A percentile compares a stretch with the other conserved stretches of the same genome.
These are phyloP conservation scores for Leptoteleia sp. DNA, from an alignment of 1,140 invertebrate genomes.

Conservation along the genomic window DNA sequence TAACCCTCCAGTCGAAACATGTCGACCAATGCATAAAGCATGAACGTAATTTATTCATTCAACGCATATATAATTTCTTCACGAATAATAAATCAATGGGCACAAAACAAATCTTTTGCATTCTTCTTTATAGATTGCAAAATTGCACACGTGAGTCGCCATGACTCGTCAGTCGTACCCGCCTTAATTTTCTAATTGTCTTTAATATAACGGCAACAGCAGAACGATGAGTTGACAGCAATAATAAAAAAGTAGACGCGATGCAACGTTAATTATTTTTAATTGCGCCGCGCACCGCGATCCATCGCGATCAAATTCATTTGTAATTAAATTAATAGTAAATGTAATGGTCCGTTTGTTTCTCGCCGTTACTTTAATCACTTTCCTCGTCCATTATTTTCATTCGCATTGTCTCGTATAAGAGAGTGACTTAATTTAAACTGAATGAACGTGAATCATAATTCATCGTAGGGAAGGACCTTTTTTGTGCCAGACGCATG, in stretches of 20 bases:
- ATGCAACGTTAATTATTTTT: conserved; percentile 17
- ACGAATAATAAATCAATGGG: no score
- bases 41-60: no score
- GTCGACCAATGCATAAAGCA: no score
- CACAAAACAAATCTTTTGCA: no score
- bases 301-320: not conserved
- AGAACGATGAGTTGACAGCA: conserved; percentile 19
- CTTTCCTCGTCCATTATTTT: conserved; percentile 5
- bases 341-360: no score
- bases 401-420: conserved; percentile 43
- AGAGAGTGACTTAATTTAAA: conserved; percentile 51
- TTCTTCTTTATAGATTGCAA: conserved; percentile 10
- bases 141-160: conserved; percentile 25
- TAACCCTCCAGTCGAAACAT: no score
- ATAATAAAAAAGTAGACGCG: conserved; percentile 9
- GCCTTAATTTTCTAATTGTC: conserved; percentile 52
- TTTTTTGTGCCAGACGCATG: conserved; percentile 54
- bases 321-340: conserved; percentile 7
- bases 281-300: not conserved
- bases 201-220: conserved; percentile 36
- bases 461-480: conserved; percentile 38
- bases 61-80: no score
- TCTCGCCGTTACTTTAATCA: no score
- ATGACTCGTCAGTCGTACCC: conserved; percentile 12
- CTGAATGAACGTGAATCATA: conserved; percentile 64